Base-by-base conservation (phyloP, 2,888 invertebrate species). In the Cryptophagus acutangulus region DNA sequence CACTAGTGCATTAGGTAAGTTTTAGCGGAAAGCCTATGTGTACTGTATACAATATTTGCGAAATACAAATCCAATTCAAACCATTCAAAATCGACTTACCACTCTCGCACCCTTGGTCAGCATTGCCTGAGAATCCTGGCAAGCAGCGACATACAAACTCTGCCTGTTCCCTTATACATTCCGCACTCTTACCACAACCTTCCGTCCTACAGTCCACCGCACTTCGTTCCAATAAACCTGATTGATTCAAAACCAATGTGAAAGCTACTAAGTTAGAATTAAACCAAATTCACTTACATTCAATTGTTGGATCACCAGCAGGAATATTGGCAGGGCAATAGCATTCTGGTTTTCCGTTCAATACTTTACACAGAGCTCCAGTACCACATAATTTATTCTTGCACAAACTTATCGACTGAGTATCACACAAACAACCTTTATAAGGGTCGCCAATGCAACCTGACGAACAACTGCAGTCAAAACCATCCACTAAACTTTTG, bases 131-230 rank as follows among this genome's bases (percentile, higher is more conserved):
- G 37, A 81, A 83, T 51, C 86, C 86, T 38, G 82, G 81, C 51
- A 82, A 78, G 69, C 87, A 87, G 62, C 82, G 77, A 71, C 88
- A 89, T 24, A 86, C 82, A 73, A 87, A 92, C 61, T 83, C 82
- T 46, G 84, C 84, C 49, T 87, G 84, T 69, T 88, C 85, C 54
- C 87, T 80, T 51, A 90, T 81, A 71, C 90, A 92, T 67, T 87
- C 84, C n/a, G 87, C 87, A 49, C 87, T 87, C 58, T 81, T 78
- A 51, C 86, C 84, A 71, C 92, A 92, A 49, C 90, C 90, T 45
- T 80, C 78, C 1, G 85, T 85, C 55, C 90, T 78, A 69, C 92
- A 91, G 64, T 91, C 90, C 33, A 81, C 75, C 24, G 77, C 71
- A 51, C 75, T 76, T 42, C 74, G 71, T 61, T 78, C 77, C 47